These are phyloP conservation scores for Drosophila ironensis DNA, from an alignment of 1,140 invertebrate genomes.

Conservation along the genomic window DNA sequence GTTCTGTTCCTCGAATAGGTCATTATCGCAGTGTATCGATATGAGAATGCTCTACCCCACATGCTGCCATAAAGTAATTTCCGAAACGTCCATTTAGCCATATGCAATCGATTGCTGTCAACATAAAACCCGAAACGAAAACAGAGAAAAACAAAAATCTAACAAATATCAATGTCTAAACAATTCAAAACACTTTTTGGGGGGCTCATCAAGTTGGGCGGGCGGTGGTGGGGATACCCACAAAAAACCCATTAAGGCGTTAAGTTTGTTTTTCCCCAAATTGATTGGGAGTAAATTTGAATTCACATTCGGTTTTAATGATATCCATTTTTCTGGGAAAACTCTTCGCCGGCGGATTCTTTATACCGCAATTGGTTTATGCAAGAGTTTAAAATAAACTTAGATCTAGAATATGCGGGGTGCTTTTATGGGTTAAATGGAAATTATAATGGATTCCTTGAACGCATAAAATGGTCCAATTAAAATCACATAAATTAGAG, in stretches of 20 bases:
- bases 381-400: too few species aligned
- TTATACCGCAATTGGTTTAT: not conserved
- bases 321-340: not conserved
- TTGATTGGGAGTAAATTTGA: slow-evolving; percentile 24
- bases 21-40: slow-evolving; percentile 48
- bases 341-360: not conserved
- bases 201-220: slow-evolving; percentile 34
- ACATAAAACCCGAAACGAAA: slow-evolving; percentile 47
- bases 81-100: slow-evolving; percentile 42
- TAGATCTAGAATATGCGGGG: too few species aligned
- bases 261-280: slow-evolving; percentile 17
- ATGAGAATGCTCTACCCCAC: slow-evolving; percentile 47
- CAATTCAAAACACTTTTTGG: slow-evolving; percentile 19
- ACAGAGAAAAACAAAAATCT: slow-evolving; percentile 15
- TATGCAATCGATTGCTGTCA: slow-evolving; percentile 64
- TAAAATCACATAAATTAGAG: too few species aligned
- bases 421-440: too few species aligned
- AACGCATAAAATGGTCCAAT: too few species aligned
- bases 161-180: slow-evolving; percentile 44
- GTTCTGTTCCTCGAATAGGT: slow-evolving; percentile 61
- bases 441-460: too few species aligned
- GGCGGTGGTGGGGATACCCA: slow-evolving; percentile 7
- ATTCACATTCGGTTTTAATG: not conserved
- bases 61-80: slow-evolving; percentile 49
- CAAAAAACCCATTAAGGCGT: slow-evolving; percentile 19